Base-by-base conservation (phyloP, 2,888 invertebrate species). In the Idaea aversata region DNA sequence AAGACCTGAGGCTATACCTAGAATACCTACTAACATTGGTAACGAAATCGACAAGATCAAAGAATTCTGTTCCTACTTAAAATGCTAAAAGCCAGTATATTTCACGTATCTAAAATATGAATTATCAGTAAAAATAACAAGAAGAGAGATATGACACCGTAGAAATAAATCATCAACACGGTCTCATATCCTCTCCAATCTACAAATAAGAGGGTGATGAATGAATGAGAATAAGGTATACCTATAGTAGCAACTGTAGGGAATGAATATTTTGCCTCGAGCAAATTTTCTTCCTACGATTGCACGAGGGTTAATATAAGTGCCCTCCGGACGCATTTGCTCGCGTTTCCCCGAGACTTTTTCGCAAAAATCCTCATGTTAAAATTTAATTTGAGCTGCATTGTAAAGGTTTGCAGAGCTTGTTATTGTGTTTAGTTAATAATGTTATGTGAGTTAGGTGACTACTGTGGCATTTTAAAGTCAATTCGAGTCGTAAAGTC, bases 241-340 rank as follows among this genome's bases (percentile, higher is more conserved):
- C 65, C 47, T 47, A 58, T n/a, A n/a, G n/a, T n/a, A n/a, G n/a
- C n/a, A n/a, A n/a, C 57, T 57, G 47, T n/a, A 47, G 60, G 61
- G 62, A 25, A 69, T 69, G 71, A 70, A 74, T 78, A 75, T 77
- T 72, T 71, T 65, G 68, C 70, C 72, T 63, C 67, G 68, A 73
- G 78, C 68, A 66, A 75, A 74, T 75, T 69, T 74, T 77, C 75
- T 75, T 68, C 70, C 74, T 75, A 74, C 75, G 72, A 78, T 76
- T 75, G 73, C 74, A 75, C 73, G 74, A 72, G 72, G 73, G 71
- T 76, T 80, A 76, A 77, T 79, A 75, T 74, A 75, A 74, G 70
- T 68, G 66, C 77, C 74, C 76, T 70, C 60, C 70, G 67, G 76
- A 68, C 65, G 68, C 72, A 74, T 79, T 75, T 73, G 65, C 69